Evolutionary conservation across 2,797 vertebrate species (phyloP), one percentile per base, ranked within the genome.

Genomic region (Cirrhinus molitorella): DNA sequence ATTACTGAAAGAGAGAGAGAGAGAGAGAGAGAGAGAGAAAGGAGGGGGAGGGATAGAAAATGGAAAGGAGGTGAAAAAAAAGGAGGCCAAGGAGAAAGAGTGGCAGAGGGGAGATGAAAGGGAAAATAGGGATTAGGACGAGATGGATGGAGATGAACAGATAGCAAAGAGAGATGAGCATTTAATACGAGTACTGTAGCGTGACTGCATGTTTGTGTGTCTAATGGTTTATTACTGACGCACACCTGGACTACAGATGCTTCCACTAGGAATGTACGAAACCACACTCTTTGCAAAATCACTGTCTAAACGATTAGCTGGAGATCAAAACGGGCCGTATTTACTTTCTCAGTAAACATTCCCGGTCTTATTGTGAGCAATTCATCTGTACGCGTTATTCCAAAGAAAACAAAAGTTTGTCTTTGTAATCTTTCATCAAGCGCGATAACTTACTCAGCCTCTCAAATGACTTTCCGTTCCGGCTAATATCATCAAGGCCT

Each of bases 1-100:
- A 94, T 95, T 94, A 95, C 87, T 43, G 59, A 74, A 13, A 80
- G 51, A 80, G 49, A 57, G 83, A 88, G 82, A 87, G 70, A 61
- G 75, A 70, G 65, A 83, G 75, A 71, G 76, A 85, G 79, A 81
- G 73, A n/a, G 2, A 74, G 31, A 71, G 2, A 53, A 63, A 25
- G 74, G 63, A 28, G 74, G 17, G 67, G 12, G 45, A 66, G 47
- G 74, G 31, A 73, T 28, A 25, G 31, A 13, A 55, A 65, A 61
- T 53, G 72, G 85, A 86, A 91, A 72, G 66, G 21, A 28, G 37
- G n/a, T 14, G 68, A 59, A 65, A 65, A 34, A 51, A 40, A 72
- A 75, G 66, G 49, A 81, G 57, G 80, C 63, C 51, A 70, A 45
- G 23, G 63, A 71, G 75, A 73, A 70, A 72, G 53, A 80, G 47